phyloP scores from a whole-genome alignment of 2,113 vertebrate genomes.

The Asarcornis scutulata region DNA sequence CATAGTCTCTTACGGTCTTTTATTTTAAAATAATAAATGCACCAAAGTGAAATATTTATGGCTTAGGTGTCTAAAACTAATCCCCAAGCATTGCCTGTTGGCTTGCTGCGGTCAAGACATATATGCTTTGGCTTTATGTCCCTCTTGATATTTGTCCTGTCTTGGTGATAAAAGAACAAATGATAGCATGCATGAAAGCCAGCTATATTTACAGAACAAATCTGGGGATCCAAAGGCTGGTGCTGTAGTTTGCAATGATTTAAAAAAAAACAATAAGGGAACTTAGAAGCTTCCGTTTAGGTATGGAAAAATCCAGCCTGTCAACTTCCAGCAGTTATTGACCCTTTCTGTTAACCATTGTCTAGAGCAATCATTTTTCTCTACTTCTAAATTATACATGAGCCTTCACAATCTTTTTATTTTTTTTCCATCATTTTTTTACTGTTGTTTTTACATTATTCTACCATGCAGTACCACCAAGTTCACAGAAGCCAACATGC shows the following conservation, averaged over 20 bases:
- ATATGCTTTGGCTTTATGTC: background rate
- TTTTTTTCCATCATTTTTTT: background rate
- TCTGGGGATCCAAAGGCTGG: background rate
- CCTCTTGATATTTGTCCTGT: background rate
- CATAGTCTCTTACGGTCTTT: background rate
- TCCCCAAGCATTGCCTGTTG: background rate
- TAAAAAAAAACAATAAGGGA: background rate
- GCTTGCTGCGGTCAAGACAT: background rate
- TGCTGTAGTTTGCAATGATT: background rate
- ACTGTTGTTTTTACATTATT: background rate
- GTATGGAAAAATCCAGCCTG: background rate
- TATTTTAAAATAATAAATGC: background rate
- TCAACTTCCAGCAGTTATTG: background rate
- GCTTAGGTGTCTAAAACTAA: background rate
- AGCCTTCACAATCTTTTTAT: background rate
- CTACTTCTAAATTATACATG: background rate
- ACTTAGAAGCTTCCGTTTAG: background rate
- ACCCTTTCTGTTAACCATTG: background rate
- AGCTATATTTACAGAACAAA: background rate
- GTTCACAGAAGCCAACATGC: background rate
- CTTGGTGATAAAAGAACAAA: background rate
- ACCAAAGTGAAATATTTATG: slow-evolving; percentile 15
- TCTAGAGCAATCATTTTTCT: background rate
- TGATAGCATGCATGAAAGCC: background rate
- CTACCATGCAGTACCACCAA: background rate